Evolutionary conservation across 2,797 vertebrate species (phyloP).

Genomic region (Pantherophis vulpinus): DNA sequence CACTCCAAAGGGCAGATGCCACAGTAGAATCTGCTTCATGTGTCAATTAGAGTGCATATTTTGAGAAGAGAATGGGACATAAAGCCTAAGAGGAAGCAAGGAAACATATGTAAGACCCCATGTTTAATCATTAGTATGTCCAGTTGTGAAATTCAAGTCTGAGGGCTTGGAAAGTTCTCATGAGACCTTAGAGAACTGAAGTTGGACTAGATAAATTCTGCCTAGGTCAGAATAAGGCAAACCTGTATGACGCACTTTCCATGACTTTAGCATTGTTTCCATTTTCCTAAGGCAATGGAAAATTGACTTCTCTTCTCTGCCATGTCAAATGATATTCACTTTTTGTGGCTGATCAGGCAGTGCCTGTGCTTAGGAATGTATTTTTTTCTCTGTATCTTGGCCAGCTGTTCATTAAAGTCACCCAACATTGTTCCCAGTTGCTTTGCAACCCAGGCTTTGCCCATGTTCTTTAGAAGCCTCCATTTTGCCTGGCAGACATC

Average conservation of each 20-base stretch:
- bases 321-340: not conserved
- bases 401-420: not conserved
- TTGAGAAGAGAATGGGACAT: not conserved
- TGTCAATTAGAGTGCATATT: not conserved
- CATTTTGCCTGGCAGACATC: not conserved
- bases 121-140: not conserved
- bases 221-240: not conserved
- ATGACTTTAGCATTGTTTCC: not conserved
- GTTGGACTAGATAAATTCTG: not conserved
- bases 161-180: not conserved
- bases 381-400: not conserved
- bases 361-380: not conserved
- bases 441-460: not conserved
- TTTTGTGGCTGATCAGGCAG: not conserved
- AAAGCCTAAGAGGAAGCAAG: not conserved
- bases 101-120: not conserved
- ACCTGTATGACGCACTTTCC: not conserved
- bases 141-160: not conserved
- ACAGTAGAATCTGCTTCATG: not conserved
- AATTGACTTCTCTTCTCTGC: not conserved
- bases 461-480: not conserved
- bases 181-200: not conserved
- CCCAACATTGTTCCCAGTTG: not conserved
- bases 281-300: conserved; percentile 2
- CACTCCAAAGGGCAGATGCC: not conserved